Base-by-base conservation (phyloP, 2,797 vertebrate genomes). In the Phoebastria nigripes region DNA sequence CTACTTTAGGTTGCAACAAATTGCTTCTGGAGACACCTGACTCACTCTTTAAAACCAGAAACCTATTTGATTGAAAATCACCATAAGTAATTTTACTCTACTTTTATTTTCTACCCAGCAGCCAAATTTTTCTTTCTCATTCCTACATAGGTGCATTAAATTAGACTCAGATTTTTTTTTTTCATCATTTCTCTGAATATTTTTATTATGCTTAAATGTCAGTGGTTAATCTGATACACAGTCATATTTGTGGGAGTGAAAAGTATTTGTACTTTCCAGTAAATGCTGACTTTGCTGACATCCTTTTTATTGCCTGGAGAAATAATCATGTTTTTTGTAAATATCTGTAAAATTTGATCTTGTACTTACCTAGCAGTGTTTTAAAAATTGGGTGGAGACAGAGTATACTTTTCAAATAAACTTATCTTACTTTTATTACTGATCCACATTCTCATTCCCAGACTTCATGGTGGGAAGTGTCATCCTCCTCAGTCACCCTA, bases 401-500 rank as follows among this genome's bases (percentile, higher is more conserved):
- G 39, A 74, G 2, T 31, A 74, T n/a, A 71, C n/a, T 95, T 76
- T 71, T 20, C 52, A 89, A 94, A 92, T 77, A 93, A 89, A 92
- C 21, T 61, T 80, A 52, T 35, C 29, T 84, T 47, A 46, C 70
- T 92, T 90, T 46, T 86, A 89, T 87, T 69, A 79, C 21, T 44
- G 31, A 82, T 62, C 58, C 12, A 41, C 39, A 65, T 90, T 90
- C 76, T 86, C 15, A 3, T 88, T 93, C 69, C 21, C 71, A 81
- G 56, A 67, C 33, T 61, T 94, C 59, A 78, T 26, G 16, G 35
- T 65, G 35, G 69, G 44, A 92, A 95, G 67, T 47, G 17, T 35
- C 63, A 87, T 91, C 42, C 52, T 96, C 93, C 44, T 94, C 51
- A 93, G 47, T 87, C 63, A 92, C 85, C 25, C 28, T 76, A 86